Conservation (phyloP, 2,113 vertebrate species). For the Axis porcinus region DNA sequence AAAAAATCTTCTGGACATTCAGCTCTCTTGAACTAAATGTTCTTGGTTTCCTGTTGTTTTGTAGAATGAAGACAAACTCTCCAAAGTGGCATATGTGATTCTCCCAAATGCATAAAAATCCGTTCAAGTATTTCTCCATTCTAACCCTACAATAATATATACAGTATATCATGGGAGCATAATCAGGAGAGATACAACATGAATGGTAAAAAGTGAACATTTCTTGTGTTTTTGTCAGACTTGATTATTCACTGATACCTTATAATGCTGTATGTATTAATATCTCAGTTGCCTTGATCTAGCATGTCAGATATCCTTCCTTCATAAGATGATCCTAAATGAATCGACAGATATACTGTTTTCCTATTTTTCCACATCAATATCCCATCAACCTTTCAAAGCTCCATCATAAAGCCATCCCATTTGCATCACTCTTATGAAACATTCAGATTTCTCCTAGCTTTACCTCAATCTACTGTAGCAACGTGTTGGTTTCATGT, state of each 20-base stretch:
- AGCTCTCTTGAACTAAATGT: neutral
- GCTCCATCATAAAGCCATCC: neutral
- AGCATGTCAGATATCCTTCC: neutral
- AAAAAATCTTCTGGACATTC: neutral
- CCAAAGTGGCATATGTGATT: neutral
- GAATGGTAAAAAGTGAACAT: neutral
- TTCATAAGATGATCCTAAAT: neutral
- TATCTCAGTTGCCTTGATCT: neutral
- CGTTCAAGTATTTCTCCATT: neutral
- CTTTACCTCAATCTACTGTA: neutral
- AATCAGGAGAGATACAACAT: neutral
- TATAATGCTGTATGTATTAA: neutral
- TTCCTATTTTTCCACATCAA: neutral
- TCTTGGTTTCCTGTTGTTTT: neutral
- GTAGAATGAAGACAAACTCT: neutral
- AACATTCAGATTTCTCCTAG: neutral
- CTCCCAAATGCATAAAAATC: neutral
- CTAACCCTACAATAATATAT: neutral
- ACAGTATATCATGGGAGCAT: neutral
- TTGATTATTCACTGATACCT: neutral
- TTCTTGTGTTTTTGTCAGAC: neutral
- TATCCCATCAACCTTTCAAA: neutral
- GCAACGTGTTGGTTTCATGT: neutral
- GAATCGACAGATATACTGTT: neutral
- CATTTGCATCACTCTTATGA: neutral